Percentiles rank a stretch among this genome's conserved stretches.
Evolutionary conservation across 2,113 vertebrate species (phyloP).

Genomic region (Calidris pugnax): DNA sequence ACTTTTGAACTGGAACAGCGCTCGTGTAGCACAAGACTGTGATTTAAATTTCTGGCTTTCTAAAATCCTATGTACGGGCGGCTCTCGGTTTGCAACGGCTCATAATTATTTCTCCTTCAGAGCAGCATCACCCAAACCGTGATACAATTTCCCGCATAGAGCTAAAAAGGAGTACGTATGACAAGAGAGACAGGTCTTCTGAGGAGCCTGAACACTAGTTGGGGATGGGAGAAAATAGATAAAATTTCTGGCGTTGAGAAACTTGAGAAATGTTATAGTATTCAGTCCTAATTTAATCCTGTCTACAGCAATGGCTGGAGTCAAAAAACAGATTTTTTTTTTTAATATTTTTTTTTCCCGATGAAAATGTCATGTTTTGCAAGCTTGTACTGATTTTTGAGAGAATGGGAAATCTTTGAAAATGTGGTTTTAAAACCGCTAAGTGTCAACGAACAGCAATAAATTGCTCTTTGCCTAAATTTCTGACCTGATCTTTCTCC

Average conservation of each 20-base stretch:
- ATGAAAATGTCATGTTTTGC: neutral
- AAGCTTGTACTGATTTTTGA: neutral
- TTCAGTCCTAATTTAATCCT: neutral
- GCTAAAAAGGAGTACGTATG: neutral
- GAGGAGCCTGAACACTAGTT: neutral
- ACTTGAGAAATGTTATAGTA: neutral
- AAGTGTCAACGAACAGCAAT: neutral
- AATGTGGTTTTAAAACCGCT: neutral
- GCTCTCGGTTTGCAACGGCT: neutral
- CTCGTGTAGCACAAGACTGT: neutral
- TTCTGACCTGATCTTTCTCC: neutral
- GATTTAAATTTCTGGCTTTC: neutral
- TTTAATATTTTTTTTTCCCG: neutral
- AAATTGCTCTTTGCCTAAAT: neutral
- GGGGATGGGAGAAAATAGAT: neutral
- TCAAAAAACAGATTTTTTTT: fast-evolving
- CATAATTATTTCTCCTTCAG: neutral
- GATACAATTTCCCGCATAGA: neutral
- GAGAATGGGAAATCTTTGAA: neutral
- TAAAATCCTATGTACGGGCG: neutral
- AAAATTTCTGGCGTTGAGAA: neutral
- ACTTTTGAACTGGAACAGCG: neutral
- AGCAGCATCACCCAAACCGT: neutral
- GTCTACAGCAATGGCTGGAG: neutral
- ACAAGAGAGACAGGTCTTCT: neutral